Percentiles rank a stretch among this genome's conserved stretches.
Evolutionary conservation across 2,113 vertebrate species (phyloP).

Genomic region (Glaucomys volans): DNA sequence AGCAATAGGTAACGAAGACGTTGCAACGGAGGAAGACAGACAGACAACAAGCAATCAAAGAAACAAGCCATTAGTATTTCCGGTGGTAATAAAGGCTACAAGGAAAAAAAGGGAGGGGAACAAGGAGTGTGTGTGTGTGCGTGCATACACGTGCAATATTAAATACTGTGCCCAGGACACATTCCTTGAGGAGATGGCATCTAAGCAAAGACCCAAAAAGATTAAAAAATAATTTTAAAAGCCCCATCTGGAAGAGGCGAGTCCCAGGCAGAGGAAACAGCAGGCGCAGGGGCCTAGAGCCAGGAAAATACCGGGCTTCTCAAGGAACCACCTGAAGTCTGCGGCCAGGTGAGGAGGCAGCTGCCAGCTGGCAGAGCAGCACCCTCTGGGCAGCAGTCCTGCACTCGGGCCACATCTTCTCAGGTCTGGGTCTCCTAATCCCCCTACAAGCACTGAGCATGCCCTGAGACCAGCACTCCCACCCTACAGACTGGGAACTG

Average conservation of each 20-base stretch:
- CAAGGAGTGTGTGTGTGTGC: not conserved
- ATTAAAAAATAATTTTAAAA: not conserved
- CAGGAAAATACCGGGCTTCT: not conserved
- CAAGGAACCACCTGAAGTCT: not conserved
- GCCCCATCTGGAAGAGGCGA: not conserved
- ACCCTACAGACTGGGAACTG: not conserved
- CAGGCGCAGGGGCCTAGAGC: not conserved
- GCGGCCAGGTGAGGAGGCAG: not conserved
- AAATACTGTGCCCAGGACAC: too few relatives aligned
- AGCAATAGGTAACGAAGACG: not conserved
- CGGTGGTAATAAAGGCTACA: too few relatives aligned
- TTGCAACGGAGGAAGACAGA: not conserved
- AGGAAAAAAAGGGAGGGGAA: not conserved
- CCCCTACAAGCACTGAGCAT: not conserved
- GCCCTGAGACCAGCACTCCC: not conserved
- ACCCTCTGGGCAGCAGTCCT: not conserved
- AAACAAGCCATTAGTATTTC: not conserved
- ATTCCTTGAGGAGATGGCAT: not conserved
- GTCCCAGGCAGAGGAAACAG: not conserved
- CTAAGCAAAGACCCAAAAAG: not conserved
- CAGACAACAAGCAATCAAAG: not conserved
- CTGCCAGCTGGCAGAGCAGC: accelerated
- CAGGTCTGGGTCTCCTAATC: not conserved
- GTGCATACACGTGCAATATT: not conserved
- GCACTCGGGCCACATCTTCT: accelerated